These are phyloP conservation scores for Ptyas mucosa DNA, from an alignment of 2,113 vertebrate genomes.

Conservation along the genomic window DNA sequence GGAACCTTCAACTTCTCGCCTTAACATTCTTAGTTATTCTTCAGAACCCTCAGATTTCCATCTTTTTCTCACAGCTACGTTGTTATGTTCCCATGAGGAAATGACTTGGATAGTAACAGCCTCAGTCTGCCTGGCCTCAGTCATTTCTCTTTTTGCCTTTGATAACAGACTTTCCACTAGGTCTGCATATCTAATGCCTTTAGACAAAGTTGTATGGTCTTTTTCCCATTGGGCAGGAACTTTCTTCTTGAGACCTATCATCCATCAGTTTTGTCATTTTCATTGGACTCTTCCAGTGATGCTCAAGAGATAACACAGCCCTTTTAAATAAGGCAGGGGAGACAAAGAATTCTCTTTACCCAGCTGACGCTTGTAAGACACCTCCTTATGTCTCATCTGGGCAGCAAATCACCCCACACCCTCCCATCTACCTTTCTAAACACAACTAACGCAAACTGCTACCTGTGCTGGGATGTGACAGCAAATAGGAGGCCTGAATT, in stretches of 20 bases:
- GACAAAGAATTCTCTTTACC: background rate
- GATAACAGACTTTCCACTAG: background rate
- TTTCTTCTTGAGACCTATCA: background rate
- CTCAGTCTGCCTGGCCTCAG: too few species aligned
- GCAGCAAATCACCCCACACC: background rate
- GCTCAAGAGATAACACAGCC: background rate
- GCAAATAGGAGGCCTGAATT: background rate
- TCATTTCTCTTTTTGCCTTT: background rate
- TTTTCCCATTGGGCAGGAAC: background rate
- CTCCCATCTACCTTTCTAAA: background rate
- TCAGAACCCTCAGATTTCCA: background rate
- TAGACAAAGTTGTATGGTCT: background rate
- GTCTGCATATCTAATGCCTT: background rate
- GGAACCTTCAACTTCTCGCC: background rate
- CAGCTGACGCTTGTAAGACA: background rate
- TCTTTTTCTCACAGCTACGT: background rate
- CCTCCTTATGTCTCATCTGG: background rate
- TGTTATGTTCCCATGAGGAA: background rate
- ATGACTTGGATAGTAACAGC: background rate
- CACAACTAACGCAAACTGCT: background rate
- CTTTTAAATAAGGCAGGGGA: background rate
- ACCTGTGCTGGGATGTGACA: background rate
- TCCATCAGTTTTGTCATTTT: background rate
- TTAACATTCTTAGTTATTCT: background rate
- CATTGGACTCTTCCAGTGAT: background rate